These are phyloP conservation scores for Cosmia pyralina DNA, from an alignment of 2,888 invertebrate species.

Conservation along the genomic window DNA sequence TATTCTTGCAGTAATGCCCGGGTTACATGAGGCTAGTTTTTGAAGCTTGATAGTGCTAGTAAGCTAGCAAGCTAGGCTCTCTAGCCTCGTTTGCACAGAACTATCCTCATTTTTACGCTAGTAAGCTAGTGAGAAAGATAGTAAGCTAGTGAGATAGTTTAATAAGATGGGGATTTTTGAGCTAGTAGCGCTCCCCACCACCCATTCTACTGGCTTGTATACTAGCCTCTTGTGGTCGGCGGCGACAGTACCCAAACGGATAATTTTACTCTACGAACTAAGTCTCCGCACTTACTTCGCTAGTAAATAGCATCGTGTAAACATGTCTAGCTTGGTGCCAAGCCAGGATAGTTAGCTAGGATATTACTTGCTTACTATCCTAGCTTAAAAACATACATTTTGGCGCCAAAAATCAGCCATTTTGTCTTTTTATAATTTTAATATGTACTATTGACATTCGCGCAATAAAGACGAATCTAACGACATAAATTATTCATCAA, in stretches of 20 bases:
- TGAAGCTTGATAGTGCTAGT: neutral
- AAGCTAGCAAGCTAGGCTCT: neutral
- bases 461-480: too few species aligned
- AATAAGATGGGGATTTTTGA: neutral
- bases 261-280: neutral
- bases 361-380: neutral
- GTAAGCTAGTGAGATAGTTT: neutral
- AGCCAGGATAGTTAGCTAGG: neutral
- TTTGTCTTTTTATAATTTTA: too few species aligned
- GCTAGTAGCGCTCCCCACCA: neutral
- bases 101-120: neutral
- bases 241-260: neutral
- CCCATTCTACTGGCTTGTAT: neutral
- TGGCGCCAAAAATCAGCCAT: too few species aligned
- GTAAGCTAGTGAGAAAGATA: neutral
- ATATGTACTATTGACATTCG: too few species aligned
- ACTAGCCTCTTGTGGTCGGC: neutral
- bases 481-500: too few species aligned
- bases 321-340: neutral
- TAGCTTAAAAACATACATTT: neutral
- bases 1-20: constrained; percentile 54
- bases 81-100: neutral
- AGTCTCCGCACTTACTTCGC: neutral
- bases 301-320: neutral
- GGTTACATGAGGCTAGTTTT: neutral